A percentile compares a stretch with the other conserved stretches of the same genome.
Conservation (phyloP, 2,113 vertebrate genomes). For the Phaethornis superciliosus region DNA sequence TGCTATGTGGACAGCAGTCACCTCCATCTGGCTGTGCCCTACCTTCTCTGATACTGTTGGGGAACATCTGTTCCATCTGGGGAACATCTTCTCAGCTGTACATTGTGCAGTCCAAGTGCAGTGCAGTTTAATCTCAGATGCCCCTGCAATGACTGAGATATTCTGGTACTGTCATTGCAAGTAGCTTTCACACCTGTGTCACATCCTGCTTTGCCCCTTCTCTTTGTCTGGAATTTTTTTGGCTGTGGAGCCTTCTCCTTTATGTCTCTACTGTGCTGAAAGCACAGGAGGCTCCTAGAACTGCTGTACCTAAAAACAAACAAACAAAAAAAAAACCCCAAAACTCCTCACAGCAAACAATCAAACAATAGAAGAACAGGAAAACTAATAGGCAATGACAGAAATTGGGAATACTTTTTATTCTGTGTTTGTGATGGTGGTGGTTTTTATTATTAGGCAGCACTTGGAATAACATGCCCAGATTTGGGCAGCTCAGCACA, state of each 20-base stretch:
- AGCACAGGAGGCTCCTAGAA: neutral
- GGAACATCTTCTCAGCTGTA: rapidly evolving
- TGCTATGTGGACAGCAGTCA: neutral
- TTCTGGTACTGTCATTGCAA: neutral
- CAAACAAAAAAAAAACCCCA: no score
- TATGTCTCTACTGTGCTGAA: neutral
- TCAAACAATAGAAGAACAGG: neutral
- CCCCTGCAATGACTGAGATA: neutral
- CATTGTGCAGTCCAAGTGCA: rapidly evolving
- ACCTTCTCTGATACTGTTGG: rapidly evolving
- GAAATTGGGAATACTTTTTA: neutral
- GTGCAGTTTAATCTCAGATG: neutral
- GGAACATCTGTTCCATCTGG: neutral
- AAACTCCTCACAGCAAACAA: no score
- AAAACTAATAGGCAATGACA: neutral
- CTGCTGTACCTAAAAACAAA: neutral
- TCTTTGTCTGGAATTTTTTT: neutral
- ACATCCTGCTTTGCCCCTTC: neutral
- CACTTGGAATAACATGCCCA: neutral
- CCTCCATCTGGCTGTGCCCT: neutral
- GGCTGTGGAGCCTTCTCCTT: neutral
- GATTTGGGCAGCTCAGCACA: neutral
- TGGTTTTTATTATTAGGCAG: neutral
- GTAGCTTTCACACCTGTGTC: neutral
- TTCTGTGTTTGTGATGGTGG: neutral